Percentiles rank a stretch among this genome's conserved stretches.
Evolutionary conservation across 2,113 vertebrate species (phyloP).

Genomic region (Nicator chloris): DNA sequence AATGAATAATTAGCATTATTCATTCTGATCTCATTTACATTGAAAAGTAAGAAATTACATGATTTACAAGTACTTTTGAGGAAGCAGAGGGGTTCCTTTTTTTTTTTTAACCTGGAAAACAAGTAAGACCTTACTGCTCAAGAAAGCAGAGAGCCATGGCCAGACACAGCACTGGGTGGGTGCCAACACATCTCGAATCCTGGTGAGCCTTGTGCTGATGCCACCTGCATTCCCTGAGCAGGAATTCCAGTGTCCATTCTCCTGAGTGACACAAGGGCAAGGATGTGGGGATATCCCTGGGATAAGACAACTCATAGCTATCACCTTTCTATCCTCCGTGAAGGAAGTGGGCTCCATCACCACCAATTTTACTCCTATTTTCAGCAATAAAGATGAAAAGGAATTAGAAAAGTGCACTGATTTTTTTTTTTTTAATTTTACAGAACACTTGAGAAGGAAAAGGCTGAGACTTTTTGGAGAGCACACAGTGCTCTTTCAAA

Average conservation of each 20-base stretch:
- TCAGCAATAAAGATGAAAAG: background rate
- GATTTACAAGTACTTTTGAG: background rate
- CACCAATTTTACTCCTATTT: background rate
- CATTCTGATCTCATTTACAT: constrained; percentile 32
- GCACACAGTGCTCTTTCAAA: background rate
- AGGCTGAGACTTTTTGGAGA: background rate
- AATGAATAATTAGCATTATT: constrained; percentile 45
- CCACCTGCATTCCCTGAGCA: background rate
- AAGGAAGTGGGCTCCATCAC: background rate
- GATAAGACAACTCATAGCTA: background rate
- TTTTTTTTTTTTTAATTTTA: background rate
- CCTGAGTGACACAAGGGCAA: background rate
- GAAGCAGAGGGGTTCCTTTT: background rate
- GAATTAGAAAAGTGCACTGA: background rate
- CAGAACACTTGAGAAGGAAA: background rate
- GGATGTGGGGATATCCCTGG: background rate
- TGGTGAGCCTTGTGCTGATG: accelerated
- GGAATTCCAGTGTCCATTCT: background rate
- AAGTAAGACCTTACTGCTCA: background rate
- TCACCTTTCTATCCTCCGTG: accelerated
- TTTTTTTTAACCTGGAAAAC: background rate
- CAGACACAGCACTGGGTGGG: background rate
- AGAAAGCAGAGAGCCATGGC: accelerated
- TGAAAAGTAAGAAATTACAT: background rate
- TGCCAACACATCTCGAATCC: background rate